These are phyloP conservation scores for Phlogophora meticulosa DNA, from an alignment of 2,888 invertebrate species.

Conservation along the genomic window DNA sequence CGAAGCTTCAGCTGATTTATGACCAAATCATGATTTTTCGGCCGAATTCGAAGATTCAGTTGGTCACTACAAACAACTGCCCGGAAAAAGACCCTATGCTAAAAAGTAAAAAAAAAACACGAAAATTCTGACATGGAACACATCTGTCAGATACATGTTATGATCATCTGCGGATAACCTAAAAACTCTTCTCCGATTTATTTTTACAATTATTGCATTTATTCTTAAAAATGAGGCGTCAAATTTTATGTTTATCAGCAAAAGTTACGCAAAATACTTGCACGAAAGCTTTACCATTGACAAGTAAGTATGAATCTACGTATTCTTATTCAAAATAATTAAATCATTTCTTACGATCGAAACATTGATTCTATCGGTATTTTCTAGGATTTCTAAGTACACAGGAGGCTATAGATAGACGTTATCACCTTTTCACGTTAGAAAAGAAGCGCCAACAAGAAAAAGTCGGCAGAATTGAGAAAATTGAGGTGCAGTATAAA, in stretches of 20 bases:
- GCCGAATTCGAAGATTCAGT: too few species aligned
- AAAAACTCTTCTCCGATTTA: conserved; percentile 31
- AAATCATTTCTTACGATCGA: neutral
- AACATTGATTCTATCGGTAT: conserved; percentile 7
- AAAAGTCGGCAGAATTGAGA: conserved; percentile 96
- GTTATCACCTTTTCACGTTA: conserved; percentile 94
- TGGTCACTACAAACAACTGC: neutral
- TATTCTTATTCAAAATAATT: neutral
- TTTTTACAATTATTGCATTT: conserved; percentile 43
- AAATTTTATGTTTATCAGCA: conserved; percentile 74
- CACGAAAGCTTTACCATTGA: conserved; percentile 65
- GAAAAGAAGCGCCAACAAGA: conserved; percentile 95
- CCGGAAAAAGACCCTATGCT: neutral
- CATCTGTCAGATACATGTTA: conserved; percentile 42
- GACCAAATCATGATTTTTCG: too few species aligned
- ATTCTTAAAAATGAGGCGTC: conserved; percentile 78
- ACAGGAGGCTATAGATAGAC: conserved; percentile 89
- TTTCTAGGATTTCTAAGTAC: conserved; percentile 87
- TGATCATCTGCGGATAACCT: conserved; percentile 69
- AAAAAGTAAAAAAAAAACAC: neutral
- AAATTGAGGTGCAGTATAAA: conserved; percentile 96
- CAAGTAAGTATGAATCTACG: conserved; percentile 68
- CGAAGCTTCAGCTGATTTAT: too few species aligned
- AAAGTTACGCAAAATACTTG: conserved; percentile 70
- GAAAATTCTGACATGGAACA: neutral